phyloP scores from a whole-genome alignment of 2,888 invertebrate genomes.

The Synanthedon vespiformis region DNA sequence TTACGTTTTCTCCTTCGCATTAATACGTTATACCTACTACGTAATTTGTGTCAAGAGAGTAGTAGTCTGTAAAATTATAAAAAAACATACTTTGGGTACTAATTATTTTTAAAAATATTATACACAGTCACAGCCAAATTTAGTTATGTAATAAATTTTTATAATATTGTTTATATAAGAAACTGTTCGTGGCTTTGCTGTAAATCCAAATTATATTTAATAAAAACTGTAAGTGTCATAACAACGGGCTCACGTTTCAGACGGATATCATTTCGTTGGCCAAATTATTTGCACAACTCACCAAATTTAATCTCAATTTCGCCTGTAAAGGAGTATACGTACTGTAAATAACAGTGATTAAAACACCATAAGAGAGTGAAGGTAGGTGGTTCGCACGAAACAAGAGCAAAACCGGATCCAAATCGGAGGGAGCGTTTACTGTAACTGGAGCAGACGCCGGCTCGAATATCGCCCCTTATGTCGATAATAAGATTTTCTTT shows the following conservation, averaged over 20 bases:
- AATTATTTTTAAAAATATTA: too few species aligned
- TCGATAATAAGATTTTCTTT: slow-evolving; percentile 66
- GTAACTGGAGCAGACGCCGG: slow-evolving; percentile 65
- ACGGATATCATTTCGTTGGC: neutral
- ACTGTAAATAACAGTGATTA: slow-evolving; percentile 43
- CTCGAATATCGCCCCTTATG: slow-evolving; percentile 62
- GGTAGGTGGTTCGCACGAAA: slow-evolving; percentile 46
- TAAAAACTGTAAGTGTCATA: neutral
- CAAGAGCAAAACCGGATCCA: slow-evolving; percentile 60
- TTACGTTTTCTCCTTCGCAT: too few species aligned
- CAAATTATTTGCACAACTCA: slow-evolving; percentile 15
- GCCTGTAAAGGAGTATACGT: slow-evolving; percentile 16
- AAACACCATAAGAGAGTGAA: slow-evolving; percentile 56
- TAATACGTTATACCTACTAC: too few species aligned
- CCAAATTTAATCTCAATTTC: slow-evolving; percentile 23
- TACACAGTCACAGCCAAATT: too few species aligned
- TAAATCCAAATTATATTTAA: neutral
- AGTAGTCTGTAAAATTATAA: too few species aligned
- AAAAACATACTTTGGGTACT: too few species aligned
- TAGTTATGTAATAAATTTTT: too few species aligned
- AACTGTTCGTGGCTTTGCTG: neutral
- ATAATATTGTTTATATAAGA: too few species aligned
- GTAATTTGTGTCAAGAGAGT: too few species aligned
- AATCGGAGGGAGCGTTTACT: slow-evolving; percentile 55
- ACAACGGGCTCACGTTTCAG: too few species aligned